A percentile compares a stretch with the other conserved stretches of the same genome.
phyloP scores from a whole-genome alignment of 2,113 vertebrate species.

The Actinemys pallida region DNA sequence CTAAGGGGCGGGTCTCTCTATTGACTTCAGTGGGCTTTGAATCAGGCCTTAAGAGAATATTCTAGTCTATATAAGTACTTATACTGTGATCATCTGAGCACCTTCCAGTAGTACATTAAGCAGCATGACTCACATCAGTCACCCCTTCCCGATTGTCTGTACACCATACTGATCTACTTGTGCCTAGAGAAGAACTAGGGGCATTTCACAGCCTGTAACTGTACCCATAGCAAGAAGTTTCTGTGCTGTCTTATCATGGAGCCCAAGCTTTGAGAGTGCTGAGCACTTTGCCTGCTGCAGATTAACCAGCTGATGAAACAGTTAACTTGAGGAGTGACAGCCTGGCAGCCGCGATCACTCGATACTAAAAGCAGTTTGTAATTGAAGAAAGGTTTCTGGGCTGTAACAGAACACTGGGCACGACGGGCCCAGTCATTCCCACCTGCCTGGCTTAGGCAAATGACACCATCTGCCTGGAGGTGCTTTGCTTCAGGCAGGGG shows the following conservation, averaged over 20 bases:
- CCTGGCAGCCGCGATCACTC: background rate
- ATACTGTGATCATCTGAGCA: fast-evolving
- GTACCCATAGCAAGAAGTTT: background rate
- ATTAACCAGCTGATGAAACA: background rate
- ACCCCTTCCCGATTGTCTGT: background rate
- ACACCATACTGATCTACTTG: fast-evolving
- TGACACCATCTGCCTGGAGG: background rate
- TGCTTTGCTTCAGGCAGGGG: background rate
- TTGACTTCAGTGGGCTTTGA: background rate
- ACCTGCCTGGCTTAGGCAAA: fast-evolving
- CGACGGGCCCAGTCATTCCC: background rate
- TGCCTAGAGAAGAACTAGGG: background rate
- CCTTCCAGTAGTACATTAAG: background rate
- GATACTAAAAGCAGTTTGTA: background rate
- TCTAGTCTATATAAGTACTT: background rate
- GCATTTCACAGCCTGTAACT: background rate
- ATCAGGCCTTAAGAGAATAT: fast-evolving
- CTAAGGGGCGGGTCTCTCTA: fast-evolving
- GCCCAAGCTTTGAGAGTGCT: background rate
- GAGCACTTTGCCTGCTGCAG: background rate
- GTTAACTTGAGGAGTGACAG: fast-evolving
- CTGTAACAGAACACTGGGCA: constrained; percentile 47
- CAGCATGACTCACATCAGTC: background rate
- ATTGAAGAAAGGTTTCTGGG: background rate
- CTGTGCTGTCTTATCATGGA: background rate